Percentiles rank a stretch among this genome's conserved stretches.
These are phyloP conservation scores for Limnephilus auricula DNA, from an alignment of 2,888 invertebrate species.

Conservation along the genomic window DNA sequence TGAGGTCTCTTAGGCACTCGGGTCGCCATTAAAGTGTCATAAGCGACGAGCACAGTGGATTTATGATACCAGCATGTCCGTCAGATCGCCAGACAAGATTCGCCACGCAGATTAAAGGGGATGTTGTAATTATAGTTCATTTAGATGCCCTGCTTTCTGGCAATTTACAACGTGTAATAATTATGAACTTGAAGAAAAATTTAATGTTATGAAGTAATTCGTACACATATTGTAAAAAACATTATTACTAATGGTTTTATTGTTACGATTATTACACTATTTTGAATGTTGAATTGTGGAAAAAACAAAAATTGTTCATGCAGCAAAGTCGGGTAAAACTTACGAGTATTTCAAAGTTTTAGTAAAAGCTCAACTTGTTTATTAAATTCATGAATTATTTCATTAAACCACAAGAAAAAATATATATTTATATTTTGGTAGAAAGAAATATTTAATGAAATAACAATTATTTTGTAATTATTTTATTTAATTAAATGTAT, in stretches of 20 bases:
- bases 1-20: conserved; percentile 33
- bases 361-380: too few species aligned
- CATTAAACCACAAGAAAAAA: too few species aligned
- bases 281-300: neutral
- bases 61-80: conserved; percentile 43
- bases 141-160: neutral
- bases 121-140: conserved; percentile 10
- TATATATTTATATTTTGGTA: too few species aligned
- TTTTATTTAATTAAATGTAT: too few species aligned
- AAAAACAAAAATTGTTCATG: neutral
- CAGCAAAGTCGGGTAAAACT: too few species aligned
- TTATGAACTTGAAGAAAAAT: neutral
- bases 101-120: conserved; percentile 13
- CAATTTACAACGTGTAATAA: neutral
- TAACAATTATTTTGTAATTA: too few species aligned
- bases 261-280: neutral
- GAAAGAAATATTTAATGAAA: too few species aligned
- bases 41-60: neutral
- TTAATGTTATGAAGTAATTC: neutral
- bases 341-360: too few species aligned
- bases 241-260: neutral
- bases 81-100: conserved; percentile 13
- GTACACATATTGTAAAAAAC: neutral
- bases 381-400: too few species aligned
- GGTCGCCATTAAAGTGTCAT: conserved; percentile 46